Evolutionary conservation across 2,113 vertebrate species (phyloP).

Genomic region (Lepisosteus oculatus): DNA sequence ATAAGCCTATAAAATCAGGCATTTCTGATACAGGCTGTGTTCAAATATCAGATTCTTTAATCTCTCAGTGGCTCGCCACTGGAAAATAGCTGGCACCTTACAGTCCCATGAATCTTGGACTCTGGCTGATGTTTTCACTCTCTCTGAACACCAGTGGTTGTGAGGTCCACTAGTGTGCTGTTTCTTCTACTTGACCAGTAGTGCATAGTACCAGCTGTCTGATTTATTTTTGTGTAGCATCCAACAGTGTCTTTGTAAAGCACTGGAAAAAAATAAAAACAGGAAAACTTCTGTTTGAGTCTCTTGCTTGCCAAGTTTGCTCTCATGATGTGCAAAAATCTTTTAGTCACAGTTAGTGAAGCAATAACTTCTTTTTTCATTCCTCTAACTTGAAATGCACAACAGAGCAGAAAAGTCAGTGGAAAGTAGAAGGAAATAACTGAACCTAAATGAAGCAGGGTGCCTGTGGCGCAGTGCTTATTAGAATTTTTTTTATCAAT

Average conservation of each 20-base stretch:
- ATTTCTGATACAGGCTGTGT: too few species aligned
- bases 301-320: slow-evolving; percentile 6
- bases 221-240: neutral
- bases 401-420: neutral
- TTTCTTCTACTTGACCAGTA: neutral
- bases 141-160: neutral
- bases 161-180: neutral
- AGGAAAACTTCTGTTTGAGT: neutral
- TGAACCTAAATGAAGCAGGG: neutral
- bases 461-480: neutral
- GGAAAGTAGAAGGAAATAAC: neutral
- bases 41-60: too few species aligned
- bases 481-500: neutral
- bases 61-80: neutral
- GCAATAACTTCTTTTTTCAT: neutral
- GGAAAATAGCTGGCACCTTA: neutral
- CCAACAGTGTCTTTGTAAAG: slow-evolving; percentile 4
- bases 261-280: too few species aligned
- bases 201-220: neutral
- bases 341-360: slow-evolving; percentile 22
- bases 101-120: neutral
- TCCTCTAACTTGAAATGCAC: neutral
- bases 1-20: too few species aligned
- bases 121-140: neutral
- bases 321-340: slow-evolving; percentile 5